Evolutionary conservation across 2,888 invertebrate genomes (phyloP), one percentile per base, ranked within the genome.

Genomic region (Aporophyla lueneburgensis): DNA sequence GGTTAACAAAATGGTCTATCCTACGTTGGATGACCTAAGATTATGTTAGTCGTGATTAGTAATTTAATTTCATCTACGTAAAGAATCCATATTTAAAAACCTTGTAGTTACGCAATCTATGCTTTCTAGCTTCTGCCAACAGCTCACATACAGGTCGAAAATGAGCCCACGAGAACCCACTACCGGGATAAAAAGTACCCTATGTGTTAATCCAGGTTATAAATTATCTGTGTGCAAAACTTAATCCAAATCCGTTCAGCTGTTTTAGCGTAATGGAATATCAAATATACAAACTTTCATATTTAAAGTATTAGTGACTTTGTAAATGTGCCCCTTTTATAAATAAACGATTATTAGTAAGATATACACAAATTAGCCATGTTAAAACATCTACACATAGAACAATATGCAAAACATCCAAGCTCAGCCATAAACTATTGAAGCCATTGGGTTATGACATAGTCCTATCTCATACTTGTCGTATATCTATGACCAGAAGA

Each of bases 1-100:
- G 21, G 33, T 46, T 51, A 14, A 53, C 58, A 65, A 58, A 76
- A 58, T 71, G n/a, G 46, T 54, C 27, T 63, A 51, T 27, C 0
- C 14, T 21, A 51, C 40, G 62, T 33, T 12, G 9, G 19, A 58
- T n/a, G 27, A 61, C 43, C 33, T 61, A 53, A 53, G 24, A 61
- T 43, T 62, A 59, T 6, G 19, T 51, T 76, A 0, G 7, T 24
- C 5, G 21, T 16, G 9, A 61, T 61, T 14, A n/a, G 49, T 24
- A 24, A 76, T 33, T 21, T 40, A 21, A 53, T 49, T 27, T 24
- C 2, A 74, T 27, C 12, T 0, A 16, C 14, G 7, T 21, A 21
- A 53, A 53, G 5, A 40, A 2, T 53, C 12, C 24, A 53, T 40
- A 24, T 19, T 40, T 24, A 19, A 1, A 73, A 61, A 71, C 53